phyloP scores from a whole-genome alignment of 2,888 invertebrate genomes.

The Xanthorhoe spadicearia region DNA sequence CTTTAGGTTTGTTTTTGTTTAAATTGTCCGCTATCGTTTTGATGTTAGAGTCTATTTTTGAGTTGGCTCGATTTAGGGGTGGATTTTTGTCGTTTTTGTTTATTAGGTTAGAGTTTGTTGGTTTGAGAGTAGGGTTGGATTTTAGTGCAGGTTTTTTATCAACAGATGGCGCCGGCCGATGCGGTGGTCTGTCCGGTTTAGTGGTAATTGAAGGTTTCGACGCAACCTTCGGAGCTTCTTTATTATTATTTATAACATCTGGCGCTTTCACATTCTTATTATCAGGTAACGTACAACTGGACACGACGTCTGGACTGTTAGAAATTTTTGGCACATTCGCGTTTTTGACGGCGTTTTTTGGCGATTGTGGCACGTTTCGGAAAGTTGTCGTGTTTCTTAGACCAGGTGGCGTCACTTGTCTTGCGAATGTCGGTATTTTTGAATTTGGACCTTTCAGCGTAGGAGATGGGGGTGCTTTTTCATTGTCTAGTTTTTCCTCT shows the following conservation, averaged over 20 bases:
- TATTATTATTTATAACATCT: slow-evolving; percentile 85
- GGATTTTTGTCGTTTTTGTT: slow-evolving; percentile 68
- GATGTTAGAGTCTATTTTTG: slow-evolving; percentile 71
- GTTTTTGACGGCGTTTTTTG: slow-evolving; percentile 68
- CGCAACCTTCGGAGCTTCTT: slow-evolving; percentile 79
- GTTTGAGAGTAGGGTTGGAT: slow-evolving; percentile 58
- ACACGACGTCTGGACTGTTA: slow-evolving; percentile 90
- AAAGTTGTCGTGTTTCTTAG: slow-evolving; percentile 75
- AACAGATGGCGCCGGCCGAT: slow-evolving; percentile 67
- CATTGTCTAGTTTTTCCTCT: slow-evolving; percentile 60
- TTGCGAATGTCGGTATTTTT: slow-evolving; percentile 76
- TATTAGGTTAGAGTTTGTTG: slow-evolving; percentile 57
- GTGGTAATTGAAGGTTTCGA: slow-evolving; percentile 73
- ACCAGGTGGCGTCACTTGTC: slow-evolving; percentile 82
- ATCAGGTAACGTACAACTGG: slow-evolving; percentile 86
- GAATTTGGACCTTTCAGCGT: slow-evolving; percentile 72
- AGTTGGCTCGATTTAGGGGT: slow-evolving; percentile 62
- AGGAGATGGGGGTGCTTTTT: slow-evolving; percentile 71
- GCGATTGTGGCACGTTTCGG: slow-evolving; percentile 71
- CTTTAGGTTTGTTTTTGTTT: slow-evolving; percentile 79
- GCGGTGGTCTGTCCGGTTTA: slow-evolving; percentile 70
- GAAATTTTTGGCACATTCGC: slow-evolving; percentile 63
- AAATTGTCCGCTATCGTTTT: slow-evolving; percentile 77
- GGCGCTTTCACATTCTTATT: slow-evolving; percentile 84
- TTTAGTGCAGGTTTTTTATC: slow-evolving; percentile 72